Conservation (phyloP, 2,113 vertebrate species). For the Calypte anna region DNA sequence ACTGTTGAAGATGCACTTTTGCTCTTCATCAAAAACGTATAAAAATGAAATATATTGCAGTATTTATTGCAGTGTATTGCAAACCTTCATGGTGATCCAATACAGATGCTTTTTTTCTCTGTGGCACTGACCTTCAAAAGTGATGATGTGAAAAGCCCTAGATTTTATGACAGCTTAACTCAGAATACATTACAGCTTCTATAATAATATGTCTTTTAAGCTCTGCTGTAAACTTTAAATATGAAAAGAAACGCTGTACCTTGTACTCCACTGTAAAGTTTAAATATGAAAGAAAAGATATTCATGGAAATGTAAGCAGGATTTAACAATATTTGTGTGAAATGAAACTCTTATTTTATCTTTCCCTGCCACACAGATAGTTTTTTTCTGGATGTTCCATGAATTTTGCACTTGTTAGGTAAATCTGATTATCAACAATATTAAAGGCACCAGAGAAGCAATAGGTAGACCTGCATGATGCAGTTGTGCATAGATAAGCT, state of each 20-base stretch:
- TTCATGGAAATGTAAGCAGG: slow-evolving; percentile 13
- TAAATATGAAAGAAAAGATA: slow-evolving; percentile 62
- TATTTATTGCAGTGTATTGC: slow-evolving; percentile 77
- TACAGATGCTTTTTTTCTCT: slow-evolving; percentile 66
- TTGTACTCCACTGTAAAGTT: slow-evolving; percentile 54
- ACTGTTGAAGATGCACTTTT: slow-evolving; percentile 76
- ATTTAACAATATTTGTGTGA: slow-evolving; percentile 61
- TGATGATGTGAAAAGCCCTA: slow-evolving; percentile 73
- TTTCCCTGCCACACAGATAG: neutral
- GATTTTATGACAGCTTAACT: slow-evolving; percentile 77
- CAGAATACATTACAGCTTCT: slow-evolving; percentile 68
- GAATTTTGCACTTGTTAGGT: slow-evolving; percentile 22
- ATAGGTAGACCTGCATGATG: neutral
- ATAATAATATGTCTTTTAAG: slow-evolving; percentile 72
- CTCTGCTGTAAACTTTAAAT: slow-evolving; percentile 71
- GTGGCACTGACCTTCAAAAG: slow-evolving; percentile 76
- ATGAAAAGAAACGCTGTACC: slow-evolving; percentile 63
- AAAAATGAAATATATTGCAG: slow-evolving; percentile 78
- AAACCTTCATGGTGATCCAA: slow-evolving; percentile 57
- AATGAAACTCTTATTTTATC: slow-evolving; percentile 18
- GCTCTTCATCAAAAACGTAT: slow-evolving; percentile 79
- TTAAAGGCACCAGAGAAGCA: neutral
- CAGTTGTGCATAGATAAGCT: neutral
- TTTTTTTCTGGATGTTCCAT: neutral
- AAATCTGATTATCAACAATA: neutral